Percentiles rank a stretch among this genome's conserved stretches.
Evolutionary conservation across 2,888 invertebrate genomes (phyloP).

Genomic region (Pachymerium ferrugineum): DNA sequence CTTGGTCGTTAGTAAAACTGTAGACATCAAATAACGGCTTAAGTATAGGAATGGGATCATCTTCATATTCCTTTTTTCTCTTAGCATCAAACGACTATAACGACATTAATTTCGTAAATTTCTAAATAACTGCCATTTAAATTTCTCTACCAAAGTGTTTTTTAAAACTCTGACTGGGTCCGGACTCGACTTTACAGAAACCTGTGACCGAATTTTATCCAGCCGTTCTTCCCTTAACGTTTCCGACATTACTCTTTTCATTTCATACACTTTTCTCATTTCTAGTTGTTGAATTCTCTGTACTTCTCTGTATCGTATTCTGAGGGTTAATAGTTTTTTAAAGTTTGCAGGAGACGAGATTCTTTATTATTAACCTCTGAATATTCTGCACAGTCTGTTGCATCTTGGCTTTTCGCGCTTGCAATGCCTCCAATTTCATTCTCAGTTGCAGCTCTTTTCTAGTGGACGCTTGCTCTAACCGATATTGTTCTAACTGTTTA

Average conservation of each 20-base stretch:
- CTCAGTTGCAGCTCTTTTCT: neutral
- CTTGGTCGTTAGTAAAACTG: conserved; percentile 24
- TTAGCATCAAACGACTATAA: conserved; percentile 19
- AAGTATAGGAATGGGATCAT: neutral
- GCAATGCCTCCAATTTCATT: neutral
- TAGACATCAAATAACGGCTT: conserved; percentile 26
- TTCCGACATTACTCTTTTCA: neutral
- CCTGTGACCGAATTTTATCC: neutral
- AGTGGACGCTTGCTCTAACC: neutral
- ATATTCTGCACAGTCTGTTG: neutral
- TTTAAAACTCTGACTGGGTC: neutral
- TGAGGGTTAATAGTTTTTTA: too few relatives aligned
- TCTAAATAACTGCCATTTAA: too few relatives aligned
- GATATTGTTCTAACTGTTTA: neutral
- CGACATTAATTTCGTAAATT: neutral
- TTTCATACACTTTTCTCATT: neutral
- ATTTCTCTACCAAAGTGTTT: neutral
- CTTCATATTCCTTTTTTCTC: neutral
- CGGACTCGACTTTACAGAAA: neutral
- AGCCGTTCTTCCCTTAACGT: neutral
- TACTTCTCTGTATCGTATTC: neutral
- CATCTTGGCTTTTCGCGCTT: neutral
- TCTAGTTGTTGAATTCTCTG: neutral
- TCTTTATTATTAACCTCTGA: too few relatives aligned
- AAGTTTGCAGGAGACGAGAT: too few relatives aligned